Evolutionary conservation across 2,113 vertebrate genomes (phyloP).

Genomic region (Acinonyx jubatus): DNA sequence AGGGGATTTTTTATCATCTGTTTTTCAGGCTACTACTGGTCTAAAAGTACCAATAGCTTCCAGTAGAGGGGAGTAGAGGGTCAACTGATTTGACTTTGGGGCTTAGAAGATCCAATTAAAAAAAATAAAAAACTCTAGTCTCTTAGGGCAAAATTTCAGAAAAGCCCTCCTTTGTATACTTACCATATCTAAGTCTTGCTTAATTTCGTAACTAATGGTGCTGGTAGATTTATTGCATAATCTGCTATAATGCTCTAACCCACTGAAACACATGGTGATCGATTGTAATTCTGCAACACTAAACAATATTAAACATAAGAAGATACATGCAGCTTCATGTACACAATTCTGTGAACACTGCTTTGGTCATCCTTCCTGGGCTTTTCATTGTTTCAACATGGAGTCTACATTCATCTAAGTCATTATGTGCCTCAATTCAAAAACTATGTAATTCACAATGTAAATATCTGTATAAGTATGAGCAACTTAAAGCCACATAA

Average conservation of each 20-base stretch:
- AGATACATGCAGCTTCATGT: too few species aligned
- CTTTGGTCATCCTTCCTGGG: background rate
- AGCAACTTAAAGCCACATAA: background rate
- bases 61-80: conserved; percentile 84
- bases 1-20: background rate
- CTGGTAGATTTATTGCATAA: background rate
- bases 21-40: background rate
- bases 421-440: background rate
- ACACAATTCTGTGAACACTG: background rate
- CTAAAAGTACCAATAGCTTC: conserved; percentile 55
- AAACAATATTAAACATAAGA: background rate
- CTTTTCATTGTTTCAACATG: background rate
- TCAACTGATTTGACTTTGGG: conserved; percentile 60
- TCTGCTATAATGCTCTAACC: background rate
- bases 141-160: background rate
- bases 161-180: background rate
- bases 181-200: background rate
- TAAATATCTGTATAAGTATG: background rate
- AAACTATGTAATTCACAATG: background rate
- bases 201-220: background rate
- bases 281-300: background rate
- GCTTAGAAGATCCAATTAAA: background rate
- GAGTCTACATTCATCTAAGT: background rate
- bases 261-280: background rate
- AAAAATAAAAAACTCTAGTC: background rate